Evolutionary conservation across 2,113 vertebrate species (phyloP).

Genomic region (Leptocoma aspasia): DNA sequence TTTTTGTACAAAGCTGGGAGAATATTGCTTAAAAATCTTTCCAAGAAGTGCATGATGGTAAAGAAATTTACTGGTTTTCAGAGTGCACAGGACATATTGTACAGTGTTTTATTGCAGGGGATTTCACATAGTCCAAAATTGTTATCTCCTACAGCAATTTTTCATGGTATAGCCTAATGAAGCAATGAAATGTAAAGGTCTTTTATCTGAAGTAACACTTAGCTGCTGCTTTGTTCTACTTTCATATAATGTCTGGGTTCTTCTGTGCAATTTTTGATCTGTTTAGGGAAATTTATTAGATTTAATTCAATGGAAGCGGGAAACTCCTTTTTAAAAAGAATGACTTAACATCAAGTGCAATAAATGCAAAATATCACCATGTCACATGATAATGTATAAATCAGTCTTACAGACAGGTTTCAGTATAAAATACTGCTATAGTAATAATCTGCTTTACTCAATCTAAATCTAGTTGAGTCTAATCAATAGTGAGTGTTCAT

Average conservation of each 20-base stretch:
- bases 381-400: background rate
- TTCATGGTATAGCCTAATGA: conserved; percentile 54
- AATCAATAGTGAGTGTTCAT: background rate
- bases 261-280: conserved; percentile 48
- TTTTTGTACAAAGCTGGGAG: background rate
- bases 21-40: background rate
- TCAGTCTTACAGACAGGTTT: background rate
- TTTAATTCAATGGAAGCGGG: conserved; percentile 3
- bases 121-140: conserved; percentile 46
- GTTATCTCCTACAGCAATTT: conserved; percentile 45
- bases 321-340: conserved; percentile 35
- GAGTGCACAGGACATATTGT: conserved; percentile 15
- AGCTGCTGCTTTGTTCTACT: conserved; percentile 26
- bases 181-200: conserved; percentile 49
- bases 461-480: background rate
- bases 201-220: conserved; percentile 51
- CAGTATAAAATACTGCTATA: background rate
- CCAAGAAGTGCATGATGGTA: background rate
- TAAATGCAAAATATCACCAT: conserved; percentile 8
- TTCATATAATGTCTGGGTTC: conserved; percentile 44
- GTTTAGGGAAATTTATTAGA: conserved; percentile 32
- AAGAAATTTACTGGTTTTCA: conserved; percentile 36
- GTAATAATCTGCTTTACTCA: background rate
- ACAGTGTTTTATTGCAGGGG: conserved; percentile 43
- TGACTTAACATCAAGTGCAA: background rate